phyloP scores from a whole-genome alignment of 2,888 invertebrate species.

The Scaeva pyrastri region DNA sequence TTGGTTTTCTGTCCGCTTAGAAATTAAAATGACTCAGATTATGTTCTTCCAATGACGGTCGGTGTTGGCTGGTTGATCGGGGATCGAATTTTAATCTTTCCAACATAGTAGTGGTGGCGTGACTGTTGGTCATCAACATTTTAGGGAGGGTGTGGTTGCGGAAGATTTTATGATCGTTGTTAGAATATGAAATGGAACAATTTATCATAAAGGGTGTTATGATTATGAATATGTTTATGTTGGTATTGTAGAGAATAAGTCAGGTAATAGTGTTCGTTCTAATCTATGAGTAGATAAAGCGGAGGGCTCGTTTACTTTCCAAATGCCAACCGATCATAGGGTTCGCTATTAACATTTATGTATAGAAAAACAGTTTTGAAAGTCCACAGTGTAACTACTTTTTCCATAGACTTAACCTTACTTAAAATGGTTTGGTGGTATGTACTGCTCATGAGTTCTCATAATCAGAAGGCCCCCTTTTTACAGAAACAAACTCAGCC shows the following conservation, averaged over 20 bases:
- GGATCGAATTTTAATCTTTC: constrained; percentile 27
- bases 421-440: too few relatives aligned
- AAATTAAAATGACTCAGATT: not conserved
- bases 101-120: constrained; percentile 46
- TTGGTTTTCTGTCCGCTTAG: not conserved
- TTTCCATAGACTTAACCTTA: too few relatives aligned
- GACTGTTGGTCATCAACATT: constrained; percentile 46
- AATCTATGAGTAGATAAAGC: too few relatives aligned
- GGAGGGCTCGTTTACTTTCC: too few relatives aligned
- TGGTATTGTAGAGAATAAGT: not conserved
- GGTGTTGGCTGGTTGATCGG: not conserved
- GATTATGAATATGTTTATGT: constrained; percentile 5
- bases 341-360: too few relatives aligned
- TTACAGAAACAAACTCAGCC: too few relatives aligned
- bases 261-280: too few relatives aligned
- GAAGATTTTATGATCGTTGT: constrained; percentile 47
- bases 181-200: constrained; percentile 50
- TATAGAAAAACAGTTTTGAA: too few relatives aligned
- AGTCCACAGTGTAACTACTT: too few relatives aligned
- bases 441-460: too few relatives aligned
- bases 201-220: constrained; percentile 36
- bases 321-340: too few relatives aligned
- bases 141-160: constrained; percentile 63
- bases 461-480: too few relatives aligned
- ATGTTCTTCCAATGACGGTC: not conserved